These are phyloP conservation scores for Polyommatus iphigenia DNA, from an alignment of 2,888 invertebrate species.

Conservation along the genomic window DNA sequence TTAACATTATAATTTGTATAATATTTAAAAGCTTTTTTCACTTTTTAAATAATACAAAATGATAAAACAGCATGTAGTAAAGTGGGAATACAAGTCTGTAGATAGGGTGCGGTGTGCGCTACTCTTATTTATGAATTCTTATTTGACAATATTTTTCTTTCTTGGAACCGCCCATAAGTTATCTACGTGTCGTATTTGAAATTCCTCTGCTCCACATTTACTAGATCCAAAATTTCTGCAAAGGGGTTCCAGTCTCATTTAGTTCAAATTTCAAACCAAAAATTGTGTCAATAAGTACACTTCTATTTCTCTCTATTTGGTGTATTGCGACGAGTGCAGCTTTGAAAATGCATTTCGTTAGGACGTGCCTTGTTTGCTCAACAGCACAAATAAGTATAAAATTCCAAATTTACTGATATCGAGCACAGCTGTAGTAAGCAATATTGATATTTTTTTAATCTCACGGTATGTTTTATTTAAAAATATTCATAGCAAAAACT, in stretches of 20 bases:
- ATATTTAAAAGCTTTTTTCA: too few species aligned
- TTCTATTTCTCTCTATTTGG: not conserved
- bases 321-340: not conserved
- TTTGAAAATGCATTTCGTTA: slow-evolving; percentile 19
- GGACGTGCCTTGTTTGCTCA: slow-evolving; percentile 19
- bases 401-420: slow-evolving; percentile 18
- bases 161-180: too few species aligned
- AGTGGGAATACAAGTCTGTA: too few species aligned
- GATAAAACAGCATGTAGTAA: too few species aligned
- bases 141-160: too few species aligned
- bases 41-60: too few species aligned
- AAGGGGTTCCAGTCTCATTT: not conserved
- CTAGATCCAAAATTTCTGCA: too few species aligned
- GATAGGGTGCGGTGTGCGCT: too few species aligned
- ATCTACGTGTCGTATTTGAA: too few species aligned
- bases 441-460: not conserved
- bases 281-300: not conserved
- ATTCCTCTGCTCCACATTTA: too few species aligned
- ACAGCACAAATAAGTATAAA: not conserved
- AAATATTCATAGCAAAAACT: not conserved
- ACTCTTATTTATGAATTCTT: too few species aligned
- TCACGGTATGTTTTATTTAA: not conserved
- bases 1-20: too few species aligned
- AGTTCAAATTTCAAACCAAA: not conserved
- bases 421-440: not conserved